Base-by-base conservation (phyloP, 2,113 vertebrate species). In the Phocoena sinus region DNA sequence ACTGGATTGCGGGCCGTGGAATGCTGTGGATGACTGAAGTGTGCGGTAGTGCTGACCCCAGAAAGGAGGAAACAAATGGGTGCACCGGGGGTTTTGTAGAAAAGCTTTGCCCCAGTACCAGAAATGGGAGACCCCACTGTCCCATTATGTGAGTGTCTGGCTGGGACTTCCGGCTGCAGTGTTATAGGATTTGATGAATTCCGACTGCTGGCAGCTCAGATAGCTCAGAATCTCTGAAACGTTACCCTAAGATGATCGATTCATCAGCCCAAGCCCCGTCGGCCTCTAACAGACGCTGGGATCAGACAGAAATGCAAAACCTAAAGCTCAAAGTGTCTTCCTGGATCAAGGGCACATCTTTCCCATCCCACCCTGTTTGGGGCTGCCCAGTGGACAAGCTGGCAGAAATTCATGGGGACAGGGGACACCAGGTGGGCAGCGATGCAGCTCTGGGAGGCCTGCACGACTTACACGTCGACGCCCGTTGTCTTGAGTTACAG, bases 131-230 rank as follows among this genome's bases (percentile, higher is more conserved):
- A 25, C 28, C 60, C 65, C 23, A 14, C 8, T 1, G 17, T 47
- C 18, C 1, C 13, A 3, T 36, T 15, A 74, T 14, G 13, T 0
- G 50, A 44, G 92, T 56, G 74, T 79, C 65, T 95, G 70, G 20
- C 17, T 9, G 21, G 44, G 33, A 12, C 5, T 41, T 85, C 18
- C 6, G 21, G 56, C 63, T 28, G 47, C 15, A 31, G 50, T 20
- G 68, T 71, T 67, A 11, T 58, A 74, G 85, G 94, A 82, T 58
- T 36, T 71, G 91, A 94, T 70, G 47, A 50, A 81, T 1, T 95
- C 91, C 67, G 86, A 70, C 31, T 53, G 60, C 96, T 94, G 97
- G 91, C 70, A 90, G 80, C 96, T 88, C 83, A 28, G 97, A 96
- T 60, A 60, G 71, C 96, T 87, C 94, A 38, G 89, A 70, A 77